Conservation (phyloP, 1,140 invertebrate species). For the Plutomurus gul region DNA sequence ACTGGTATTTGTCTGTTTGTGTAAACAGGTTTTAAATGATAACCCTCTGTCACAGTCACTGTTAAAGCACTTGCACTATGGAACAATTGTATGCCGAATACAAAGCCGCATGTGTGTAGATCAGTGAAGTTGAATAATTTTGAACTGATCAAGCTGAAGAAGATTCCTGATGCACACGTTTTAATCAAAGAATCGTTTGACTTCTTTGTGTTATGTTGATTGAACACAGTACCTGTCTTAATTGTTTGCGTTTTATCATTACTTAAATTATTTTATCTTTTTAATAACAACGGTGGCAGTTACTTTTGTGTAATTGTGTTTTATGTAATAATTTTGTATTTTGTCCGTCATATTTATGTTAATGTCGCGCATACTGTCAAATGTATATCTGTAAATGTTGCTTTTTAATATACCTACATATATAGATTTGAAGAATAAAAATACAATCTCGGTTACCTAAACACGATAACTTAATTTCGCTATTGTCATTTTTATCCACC, state of each 20-base stretch:
- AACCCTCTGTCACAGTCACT: not conserved
- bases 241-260: not conserved
- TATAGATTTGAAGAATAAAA: too few relatives aligned
- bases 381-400: too few relatives aligned
- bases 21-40: conserved; percentile 10
- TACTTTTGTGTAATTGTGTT: too few relatives aligned
- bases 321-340: too few relatives aligned
- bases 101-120: conserved; percentile 2
- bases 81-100: conserved; percentile 21
- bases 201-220: not conserved
- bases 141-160: conserved; percentile 1
- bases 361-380: too few relatives aligned
- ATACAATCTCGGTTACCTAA: too few relatives aligned
- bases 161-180: not conserved
- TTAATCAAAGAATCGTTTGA: not conserved
- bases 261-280: too few relatives aligned
- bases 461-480: too few relatives aligned
- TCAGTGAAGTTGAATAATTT: conserved; percentile 6
- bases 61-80: conserved; percentile 9
- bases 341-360: too few relatives aligned
- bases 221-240: conserved; percentile 7
- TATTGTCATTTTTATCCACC: too few relatives aligned
- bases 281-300: too few relatives aligned
- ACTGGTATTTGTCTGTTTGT: conserved; percentile 1
- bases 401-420: too few relatives aligned